Evolutionary conservation across 35 echinoderm and acorn worm species (phyloP), one percentile per base, ranked within the genome.

Genomic region (Heliocidaris tuberculata): DNA sequence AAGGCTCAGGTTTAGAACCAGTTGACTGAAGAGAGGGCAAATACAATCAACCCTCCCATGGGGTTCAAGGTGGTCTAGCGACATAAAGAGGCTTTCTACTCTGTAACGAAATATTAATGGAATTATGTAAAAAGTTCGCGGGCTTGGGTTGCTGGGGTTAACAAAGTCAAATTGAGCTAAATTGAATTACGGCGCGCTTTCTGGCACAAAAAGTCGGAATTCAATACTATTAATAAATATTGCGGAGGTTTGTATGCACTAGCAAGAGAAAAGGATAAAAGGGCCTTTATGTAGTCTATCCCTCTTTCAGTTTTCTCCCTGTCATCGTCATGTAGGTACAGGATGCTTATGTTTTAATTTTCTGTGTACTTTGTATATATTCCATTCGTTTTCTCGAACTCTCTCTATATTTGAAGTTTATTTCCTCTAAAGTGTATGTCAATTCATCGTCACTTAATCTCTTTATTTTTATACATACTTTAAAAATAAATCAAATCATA

Each of bases 161-260:
- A 89, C 87, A 89, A 48, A 89, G 87, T 89, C 31, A 89, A 89
- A 89, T 89, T 89, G 87, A 48, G 87, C 87, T 32, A 89, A 89
- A 89, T 89, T 89, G 31, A 89, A 89, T 89, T 89, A 89, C 31
- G 31, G 12, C 87, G 31, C 31, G 21, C 87, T 89, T 32, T 89
- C 87, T 47, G 32, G 87, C 29, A 89, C 87, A 89, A 48, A 32
- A 89, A 21, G 65, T 48, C 87, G 87, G 31, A 89, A 89, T 89
- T 89, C 87, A 89, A 89, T 89, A 89, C 6, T 89, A 89, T 89
- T 89, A 89, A 89, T 89, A 48, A 32, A 31, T 2, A 89, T 9
- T 89, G 87, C 35, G 9, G 47, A 24, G 87, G 17, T 89, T n/a
- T 48, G 65, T 78, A 78, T 78, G 21, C 65, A 78, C 65, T 5